Conservation (phyloP, 2,888 invertebrate species). For the Thymelicus lineola region DNA sequence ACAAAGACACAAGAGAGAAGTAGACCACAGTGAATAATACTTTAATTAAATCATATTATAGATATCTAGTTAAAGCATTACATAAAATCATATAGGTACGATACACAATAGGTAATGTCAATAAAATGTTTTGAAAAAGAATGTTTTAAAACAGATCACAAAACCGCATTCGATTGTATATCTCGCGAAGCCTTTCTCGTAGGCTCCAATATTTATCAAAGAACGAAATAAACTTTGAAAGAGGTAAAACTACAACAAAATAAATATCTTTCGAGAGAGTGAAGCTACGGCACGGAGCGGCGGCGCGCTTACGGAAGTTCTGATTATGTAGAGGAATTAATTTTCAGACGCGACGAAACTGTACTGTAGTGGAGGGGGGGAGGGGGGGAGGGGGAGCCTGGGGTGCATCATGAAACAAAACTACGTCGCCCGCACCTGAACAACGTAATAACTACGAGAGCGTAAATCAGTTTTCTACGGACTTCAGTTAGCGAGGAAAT, state of each 20-base stretch:
- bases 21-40: no score
- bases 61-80: no score
- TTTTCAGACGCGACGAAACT: slow-evolving; percentile 83
- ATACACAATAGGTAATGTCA: no score
- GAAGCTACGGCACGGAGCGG: slow-evolving; percentile 62
- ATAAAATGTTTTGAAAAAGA: no score
- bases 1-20: no score
- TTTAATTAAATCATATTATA: no score
- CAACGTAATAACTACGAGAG: slow-evolving; percentile 65
- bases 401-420: slow-evolving; percentile 65
- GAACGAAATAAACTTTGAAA: slow-evolving; percentile 23
- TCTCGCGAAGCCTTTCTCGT: not conserved
- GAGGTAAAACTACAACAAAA: slow-evolving; percentile 39
- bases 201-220: slow-evolving; percentile 16
- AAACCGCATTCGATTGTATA: no score
- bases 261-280: slow-evolving; percentile 53
- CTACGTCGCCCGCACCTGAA: slow-evolving; percentile 78
- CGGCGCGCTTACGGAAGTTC: slow-evolving; percentile 73
- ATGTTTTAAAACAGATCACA: no score
- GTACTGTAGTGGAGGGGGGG: slow-evolving; percentile 61
- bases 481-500: slow-evolving; percentile 37
- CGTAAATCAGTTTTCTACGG: slow-evolving; percentile 70
- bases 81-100: no score
- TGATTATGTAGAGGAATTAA: slow-evolving; percentile 86
- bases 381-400: slow-evolving; percentile 47